Evolutionary conservation across 64 coral and sea anemone genomes (phyloP).

Genomic region (Stichodactyla mertensii): DNA sequence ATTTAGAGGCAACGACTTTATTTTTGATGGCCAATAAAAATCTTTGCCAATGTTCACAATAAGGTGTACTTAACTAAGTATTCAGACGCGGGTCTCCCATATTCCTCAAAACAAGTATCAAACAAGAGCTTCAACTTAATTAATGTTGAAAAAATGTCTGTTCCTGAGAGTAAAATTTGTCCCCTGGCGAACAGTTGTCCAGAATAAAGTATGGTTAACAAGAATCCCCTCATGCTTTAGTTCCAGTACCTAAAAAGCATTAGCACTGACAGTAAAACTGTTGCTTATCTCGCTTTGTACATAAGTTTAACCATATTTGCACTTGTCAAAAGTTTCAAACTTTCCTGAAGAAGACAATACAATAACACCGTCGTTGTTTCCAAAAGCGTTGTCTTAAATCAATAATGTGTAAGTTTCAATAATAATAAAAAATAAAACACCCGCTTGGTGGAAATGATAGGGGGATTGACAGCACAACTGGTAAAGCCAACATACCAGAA

Average conservation of each 20-base stretch:
- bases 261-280: neutral
- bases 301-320: slow-evolving; percentile 19
- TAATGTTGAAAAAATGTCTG: slow-evolving; percentile 9
- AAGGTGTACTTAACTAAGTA: slow-evolving; percentile 12
- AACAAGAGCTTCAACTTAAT: slow-evolving; percentile 21
- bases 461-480: neutral
- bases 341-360: slow-evolving; percentile 18
- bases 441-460: neutral
- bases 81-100: neutral
- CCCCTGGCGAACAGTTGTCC: neutral
- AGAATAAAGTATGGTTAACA: neutral
- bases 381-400: slow-evolving; percentile 24
- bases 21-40: neutral
- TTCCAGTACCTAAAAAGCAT: neutral
- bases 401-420: slow-evolving; percentile 13
- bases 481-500: slow-evolving; percentile 15
- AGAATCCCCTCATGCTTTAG: neutral
- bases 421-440: slow-evolving; percentile 20
- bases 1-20: neutral
- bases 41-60: slow-evolving; percentile 6
- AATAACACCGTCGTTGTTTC: neutral
- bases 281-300: slow-evolving; percentile 11
- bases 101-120: slow-evolving; percentile 2
- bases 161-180: neutral
- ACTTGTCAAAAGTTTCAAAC: slow-evolving; percentile 26